phyloP scores from a whole-genome alignment of 2,888 invertebrate genomes.

The Hirtodrosophila trivittata region DNA sequence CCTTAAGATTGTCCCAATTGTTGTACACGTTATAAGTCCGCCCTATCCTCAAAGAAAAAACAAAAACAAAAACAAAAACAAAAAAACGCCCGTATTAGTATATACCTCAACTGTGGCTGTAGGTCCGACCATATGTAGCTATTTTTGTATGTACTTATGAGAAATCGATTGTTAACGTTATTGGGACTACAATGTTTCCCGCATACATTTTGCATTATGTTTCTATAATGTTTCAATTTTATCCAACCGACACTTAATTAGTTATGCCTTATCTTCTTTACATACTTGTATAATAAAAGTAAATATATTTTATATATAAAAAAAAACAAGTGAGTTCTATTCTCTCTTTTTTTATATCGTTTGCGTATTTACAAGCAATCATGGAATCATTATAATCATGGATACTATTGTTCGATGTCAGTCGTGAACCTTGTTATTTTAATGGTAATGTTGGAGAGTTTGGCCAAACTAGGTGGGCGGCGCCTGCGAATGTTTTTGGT shows the following conservation, averaged over 20 bases:
- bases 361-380: slow-evolving; percentile 34
- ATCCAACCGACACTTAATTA: slow-evolving; percentile 18
- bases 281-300: slow-evolving; percentile 55
- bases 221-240: slow-evolving; percentile 27
- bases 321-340: slow-evolving; percentile 14
- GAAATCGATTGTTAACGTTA: slow-evolving; percentile 40
- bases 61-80: too few relatives aligned
- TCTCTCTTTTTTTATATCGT: background rate
- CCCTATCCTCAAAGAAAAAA: background rate
- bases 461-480: slow-evolving; percentile 16
- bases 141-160: slow-evolving; percentile 44
- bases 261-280: slow-evolving; percentile 45
- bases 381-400: slow-evolving; percentile 14
- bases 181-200: slow-evolving; percentile 37
- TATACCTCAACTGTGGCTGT: slow-evolving; percentile 18
- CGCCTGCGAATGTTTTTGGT: slow-evolving; percentile 1
- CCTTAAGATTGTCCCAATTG: slow-evolving; percentile 57
- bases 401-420: slow-evolving; percentile 41
- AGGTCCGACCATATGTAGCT: slow-evolving; percentile 21
- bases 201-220: slow-evolving; percentile 31
- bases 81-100: slow-evolving; percentile 9
- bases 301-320: slow-evolving; percentile 61
- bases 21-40: slow-evolving; percentile 23
- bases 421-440: slow-evolving; percentile 42
- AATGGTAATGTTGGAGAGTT: slow-evolving; percentile 31